Percentiles rank a stretch among this genome's conserved stretches.
Evolutionary conservation across 2,888 invertebrate species (phyloP).

Genomic region (Lasioglossum vierecki): DNA sequence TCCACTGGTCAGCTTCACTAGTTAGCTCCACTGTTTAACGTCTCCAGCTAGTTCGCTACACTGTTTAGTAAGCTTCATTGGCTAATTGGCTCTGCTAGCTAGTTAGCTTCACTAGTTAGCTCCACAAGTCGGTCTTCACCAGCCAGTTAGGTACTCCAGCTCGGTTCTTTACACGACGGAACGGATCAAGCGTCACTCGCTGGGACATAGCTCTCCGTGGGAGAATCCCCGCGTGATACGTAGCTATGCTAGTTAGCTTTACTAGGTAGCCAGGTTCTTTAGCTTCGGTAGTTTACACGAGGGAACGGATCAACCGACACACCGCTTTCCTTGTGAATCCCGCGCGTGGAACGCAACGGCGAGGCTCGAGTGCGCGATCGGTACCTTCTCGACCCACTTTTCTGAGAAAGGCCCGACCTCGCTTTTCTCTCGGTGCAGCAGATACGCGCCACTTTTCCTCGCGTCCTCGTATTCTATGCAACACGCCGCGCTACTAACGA

Average conservation of each 20-base stretch:
- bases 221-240: slow-evolving; percentile 14
- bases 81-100: too few species aligned
- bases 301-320: slow-evolving; percentile 19
- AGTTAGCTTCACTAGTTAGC: too few species aligned
- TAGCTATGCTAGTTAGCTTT: neutral
- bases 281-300: slow-evolving; percentile 8
- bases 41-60: too few species aligned
- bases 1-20: too few species aligned
- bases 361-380: slow-evolving; percentile 51
- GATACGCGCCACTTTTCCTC: slow-evolving; percentile 79
- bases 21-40: too few species aligned
- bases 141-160: too few species aligned
- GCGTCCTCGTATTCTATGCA: slow-evolving; percentile 64
- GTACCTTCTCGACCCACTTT: slow-evolving; percentile 75
- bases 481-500: slow-evolving; percentile 48
- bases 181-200: too few species aligned
- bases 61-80: too few species aligned
- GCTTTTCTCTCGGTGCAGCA: slow-evolving; percentile 74
- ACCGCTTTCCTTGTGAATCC: slow-evolving; percentile 54
- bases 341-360: slow-evolving; percentile 52
- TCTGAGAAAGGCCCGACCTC: slow-evolving; percentile 79
- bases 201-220: slow-evolving; percentile 8
- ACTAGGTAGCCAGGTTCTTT: slow-evolving; percentile 5
- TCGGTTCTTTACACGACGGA: too few species aligned
- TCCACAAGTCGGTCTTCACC: too few species aligned